Conservation (phyloP, 2,113 vertebrate species). For the Machaerirhynchus nigripectus region DNA sequence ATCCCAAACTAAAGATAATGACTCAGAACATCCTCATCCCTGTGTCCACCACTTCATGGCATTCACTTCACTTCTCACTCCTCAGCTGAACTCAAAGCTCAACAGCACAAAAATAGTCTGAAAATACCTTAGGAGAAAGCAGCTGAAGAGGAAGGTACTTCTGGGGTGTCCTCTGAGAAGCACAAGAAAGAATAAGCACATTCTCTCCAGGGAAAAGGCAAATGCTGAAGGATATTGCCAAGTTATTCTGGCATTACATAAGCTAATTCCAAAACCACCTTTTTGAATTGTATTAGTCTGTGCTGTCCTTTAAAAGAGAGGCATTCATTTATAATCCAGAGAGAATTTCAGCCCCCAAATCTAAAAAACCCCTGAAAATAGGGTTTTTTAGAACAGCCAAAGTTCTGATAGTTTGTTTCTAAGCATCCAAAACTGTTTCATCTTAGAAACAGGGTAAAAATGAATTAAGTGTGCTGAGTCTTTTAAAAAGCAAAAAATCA, state of each 20-base stretch:
- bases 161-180: background rate
- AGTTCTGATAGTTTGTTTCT: background rate
- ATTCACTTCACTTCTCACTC: no score
- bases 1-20: background rate
- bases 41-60: background rate
- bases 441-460: background rate
- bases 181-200: background rate
- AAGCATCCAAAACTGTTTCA: background rate
- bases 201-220: background rate
- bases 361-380: background rate
- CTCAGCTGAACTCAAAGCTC: background rate
- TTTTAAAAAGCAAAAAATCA: background rate
- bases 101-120: background rate
- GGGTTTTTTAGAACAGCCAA: background rate
- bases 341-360: background rate
- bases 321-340: background rate
- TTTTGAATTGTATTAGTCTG: background rate
- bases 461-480: background rate
- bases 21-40: background rate
- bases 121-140: background rate
- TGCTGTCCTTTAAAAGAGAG: background rate
- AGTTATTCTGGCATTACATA: background rate
- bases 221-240: background rate
- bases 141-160: background rate
- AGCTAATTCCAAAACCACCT: background rate